Conservation (phyloP, 2,113 vertebrate genomes). For the Kryptolebias marmoratus region DNA sequence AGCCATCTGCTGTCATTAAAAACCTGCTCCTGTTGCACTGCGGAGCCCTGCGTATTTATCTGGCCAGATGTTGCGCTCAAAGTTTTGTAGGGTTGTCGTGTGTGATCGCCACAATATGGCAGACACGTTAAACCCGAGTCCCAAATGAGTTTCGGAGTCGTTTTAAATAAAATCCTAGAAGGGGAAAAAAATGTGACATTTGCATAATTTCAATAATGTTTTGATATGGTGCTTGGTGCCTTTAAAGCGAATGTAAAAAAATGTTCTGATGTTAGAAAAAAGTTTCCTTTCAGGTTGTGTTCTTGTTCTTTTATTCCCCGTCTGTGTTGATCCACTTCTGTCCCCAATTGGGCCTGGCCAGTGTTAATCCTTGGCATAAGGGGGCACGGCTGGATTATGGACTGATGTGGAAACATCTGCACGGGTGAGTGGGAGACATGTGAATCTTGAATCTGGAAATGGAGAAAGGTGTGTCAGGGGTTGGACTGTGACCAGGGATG, state of each 20-base stretch:
- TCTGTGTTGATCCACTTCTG: constrained; percentile 17
- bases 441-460: constrained; percentile 19
- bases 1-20: constrained; percentile 74
- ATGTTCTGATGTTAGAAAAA: background rate
- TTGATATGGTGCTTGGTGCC: background rate
- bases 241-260: background rate
- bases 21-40: constrained; percentile 44
- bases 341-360: constrained; percentile 43
- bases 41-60: constrained; percentile 33
- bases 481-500: background rate
- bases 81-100: constrained; percentile 29
- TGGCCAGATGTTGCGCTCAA: constrained; percentile 35
- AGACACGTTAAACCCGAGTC: background rate
- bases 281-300: background rate
- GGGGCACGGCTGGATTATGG: constrained; percentile 78
- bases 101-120: background rate
- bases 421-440: constrained; percentile 48
- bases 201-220: background rate
- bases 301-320: background rate
- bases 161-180: background rate
- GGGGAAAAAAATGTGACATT: background rate
- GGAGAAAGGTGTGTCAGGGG: constrained; percentile 1
- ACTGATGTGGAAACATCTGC: constrained; percentile 78
- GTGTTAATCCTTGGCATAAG: constrained; percentile 75
- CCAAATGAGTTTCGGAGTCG: background rate